Conservation (phyloP, 2,797 vertebrate genomes). For the Brachymystax lenok region DNA sequence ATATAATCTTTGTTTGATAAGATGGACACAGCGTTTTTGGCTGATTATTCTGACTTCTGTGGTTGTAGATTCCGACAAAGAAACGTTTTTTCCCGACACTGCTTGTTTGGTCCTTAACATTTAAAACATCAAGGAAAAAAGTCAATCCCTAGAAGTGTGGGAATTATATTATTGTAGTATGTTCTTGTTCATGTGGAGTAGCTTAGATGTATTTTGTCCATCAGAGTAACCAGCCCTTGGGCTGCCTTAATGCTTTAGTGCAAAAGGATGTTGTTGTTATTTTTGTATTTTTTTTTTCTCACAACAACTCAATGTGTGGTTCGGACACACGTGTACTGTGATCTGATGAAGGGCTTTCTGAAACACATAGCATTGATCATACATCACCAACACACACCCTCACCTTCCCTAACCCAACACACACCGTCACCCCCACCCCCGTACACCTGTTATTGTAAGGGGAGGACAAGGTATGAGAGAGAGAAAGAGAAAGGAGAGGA, state of each 20-base stretch:
- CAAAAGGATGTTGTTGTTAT: background rate
- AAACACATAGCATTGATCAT: conserved; percentile 32
- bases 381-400: background rate
- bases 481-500: conserved; percentile 16
- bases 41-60: too few relatives aligned
- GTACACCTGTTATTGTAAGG: conserved; percentile 63
- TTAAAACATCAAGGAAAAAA: background rate
- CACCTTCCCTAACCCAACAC: background rate
- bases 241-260: background rate
- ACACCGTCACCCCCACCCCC: conserved; percentile 14
- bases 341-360: conserved; percentile 27
- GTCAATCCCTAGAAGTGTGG: background rate
- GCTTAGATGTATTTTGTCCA: background rate
- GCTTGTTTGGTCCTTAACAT: background rate
- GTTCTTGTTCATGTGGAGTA: background rate
- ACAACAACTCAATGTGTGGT: background rate
- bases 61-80: too few relatives aligned
- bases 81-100: too few relatives aligned
- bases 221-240: background rate
- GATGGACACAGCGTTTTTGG: background rate
- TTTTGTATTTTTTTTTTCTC: background rate
- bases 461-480: conserved; percentile 34
- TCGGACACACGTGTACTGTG: conserved; percentile 7
- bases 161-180: too few relatives aligned
- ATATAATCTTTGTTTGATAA: background rate